Conservation (phyloP, 2,797 vertebrate genomes). For the Hirundo rustica region DNA sequence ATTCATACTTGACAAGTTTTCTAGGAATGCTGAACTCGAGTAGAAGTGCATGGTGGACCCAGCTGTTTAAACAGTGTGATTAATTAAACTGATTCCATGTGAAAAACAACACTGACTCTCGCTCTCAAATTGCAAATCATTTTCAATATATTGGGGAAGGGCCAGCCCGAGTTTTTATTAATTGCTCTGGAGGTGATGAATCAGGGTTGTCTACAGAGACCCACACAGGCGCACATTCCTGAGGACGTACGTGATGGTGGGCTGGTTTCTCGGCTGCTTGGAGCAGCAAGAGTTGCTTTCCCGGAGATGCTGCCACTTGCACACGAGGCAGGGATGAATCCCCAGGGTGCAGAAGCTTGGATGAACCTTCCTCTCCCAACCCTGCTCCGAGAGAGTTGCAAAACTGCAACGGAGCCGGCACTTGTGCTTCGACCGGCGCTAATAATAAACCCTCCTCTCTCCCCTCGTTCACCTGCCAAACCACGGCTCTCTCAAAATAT, state of each 20-base stretch:
- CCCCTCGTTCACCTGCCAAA: conserved; percentile 59
- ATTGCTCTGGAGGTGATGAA: conserved; percentile 70
- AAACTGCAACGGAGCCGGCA: background rate
- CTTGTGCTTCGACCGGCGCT: background rate
- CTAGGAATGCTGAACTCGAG: conserved; percentile 76
- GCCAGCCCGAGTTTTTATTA: conserved; percentile 67
- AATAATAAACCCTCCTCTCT: conserved; percentile 62
- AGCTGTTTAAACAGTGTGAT: conserved; percentile 99
- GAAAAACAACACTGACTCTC: conserved; percentile 86
- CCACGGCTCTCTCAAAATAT: conserved; percentile 61
- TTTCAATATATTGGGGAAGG: conserved; percentile 71
- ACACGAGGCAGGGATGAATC: conserved; percentile 5
- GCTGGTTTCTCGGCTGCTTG: background rate
- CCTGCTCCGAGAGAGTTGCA: background rate
- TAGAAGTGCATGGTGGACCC: conserved; percentile 80
- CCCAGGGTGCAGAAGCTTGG: accelerated
- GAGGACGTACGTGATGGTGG: conserved; percentile 48
- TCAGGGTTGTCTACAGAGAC: conserved; percentile 66
- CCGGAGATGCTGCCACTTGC: conserved; percentile 5
- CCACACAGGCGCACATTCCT: conserved; percentile 59
- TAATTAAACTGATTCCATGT: conserved; percentile 98
- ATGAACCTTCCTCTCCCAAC: background rate
- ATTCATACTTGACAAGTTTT: conserved; percentile 82
- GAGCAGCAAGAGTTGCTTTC: background rate
- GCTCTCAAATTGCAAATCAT: conserved; percentile 80